Base-by-base conservation (phyloP, 2,888 invertebrate species). In the Drosophila cyrtoloma region DNA sequence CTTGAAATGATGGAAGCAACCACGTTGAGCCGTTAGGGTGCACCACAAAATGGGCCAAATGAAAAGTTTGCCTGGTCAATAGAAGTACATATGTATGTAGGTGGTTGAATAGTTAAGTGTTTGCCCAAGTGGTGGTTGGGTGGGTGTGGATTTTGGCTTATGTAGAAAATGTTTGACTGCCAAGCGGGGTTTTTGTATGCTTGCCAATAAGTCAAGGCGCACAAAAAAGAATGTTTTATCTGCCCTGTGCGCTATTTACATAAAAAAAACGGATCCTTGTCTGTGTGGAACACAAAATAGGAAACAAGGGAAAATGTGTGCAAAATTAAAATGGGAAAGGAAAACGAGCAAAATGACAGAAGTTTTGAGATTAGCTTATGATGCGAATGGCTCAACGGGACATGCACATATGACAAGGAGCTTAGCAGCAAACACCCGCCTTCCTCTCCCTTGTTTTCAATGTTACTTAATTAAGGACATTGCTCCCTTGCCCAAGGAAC, bases 401-500 rank as follows among this genome's bases (percentile, higher is more conserved):
- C 70, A 55, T 55, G 66, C 77, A 86, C 82, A 89, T 82, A 84
- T 85, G 85, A 80, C 77, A 82, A 71, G 79, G 22, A 64, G 76
- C 77, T 80, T 71, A 77, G 56, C 44, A 44, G 64, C 59, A 53
- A 30, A 14, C 3, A 7, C 19, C 3, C 14, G 30, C 0, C n/a
- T 4, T 14, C 28, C 12, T 22, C 55, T 10, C 26, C 22, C 4
- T 6, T 16, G 71, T 66, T 75, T 35, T 7, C 1, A 12, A 58
- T 52, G 67, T 82, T 83, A 82, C 82, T 86, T 89, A 89, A 86
- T 86, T 86, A 86, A 82, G 90, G 65, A 75, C 84, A 89, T 84
- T 86, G 89, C 79, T 89, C 89, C 89, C 84, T 57, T 66, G 82
- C 61, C 74, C 75, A 56, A 66, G 65, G 71, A 75, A 86, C 89